phyloP scores from a whole-genome alignment of 2,113 vertebrate species.

The Crotalus tigris region DNA sequence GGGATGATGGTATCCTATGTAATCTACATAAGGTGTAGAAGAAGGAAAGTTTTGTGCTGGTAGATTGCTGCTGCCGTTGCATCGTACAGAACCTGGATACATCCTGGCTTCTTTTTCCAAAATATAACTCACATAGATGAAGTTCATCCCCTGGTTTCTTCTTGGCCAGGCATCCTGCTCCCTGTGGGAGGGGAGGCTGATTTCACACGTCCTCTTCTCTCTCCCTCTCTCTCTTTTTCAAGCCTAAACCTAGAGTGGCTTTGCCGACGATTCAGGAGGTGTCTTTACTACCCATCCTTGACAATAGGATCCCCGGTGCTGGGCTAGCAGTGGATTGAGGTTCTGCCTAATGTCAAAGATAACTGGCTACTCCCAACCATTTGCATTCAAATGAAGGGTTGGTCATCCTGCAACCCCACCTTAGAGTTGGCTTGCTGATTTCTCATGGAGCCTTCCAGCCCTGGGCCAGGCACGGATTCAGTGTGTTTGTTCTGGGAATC shows the following conservation, averaged over 20 bases:
- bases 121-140: slow-evolving; percentile 87
- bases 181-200: slow-evolving; percentile 40
- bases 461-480: neutral
- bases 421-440: slow-evolving; percentile 71
- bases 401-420: slow-evolving; percentile 72
- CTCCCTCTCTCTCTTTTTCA: slow-evolving; percentile 64
- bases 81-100: slow-evolving; percentile 87
- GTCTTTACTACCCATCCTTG: slow-evolving; percentile 84
- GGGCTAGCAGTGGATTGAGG: slow-evolving; percentile 78
- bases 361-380: slow-evolving; percentile 79
- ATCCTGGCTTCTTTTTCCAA: slow-evolving; percentile 89
- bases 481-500: neutral
- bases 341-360: slow-evolving; percentile 82
- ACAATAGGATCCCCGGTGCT: slow-evolving; percentile 82
- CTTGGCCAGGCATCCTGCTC: slow-evolving; percentile 80
- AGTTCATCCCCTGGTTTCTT: slow-evolving; percentile 66
- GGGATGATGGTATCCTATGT: slow-evolving; percentile 85
- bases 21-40: slow-evolving; percentile 83
- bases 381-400: slow-evolving; percentile 88
- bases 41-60: slow-evolving; percentile 85
- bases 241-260: slow-evolving; percentile 49
- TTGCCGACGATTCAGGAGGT: slow-evolving; percentile 77
- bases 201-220: slow-evolving; percentile 49
- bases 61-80: slow-evolving; percentile 68
- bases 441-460: slow-evolving; percentile 49